These are phyloP conservation scores for Zhuqinia jingwanae DNA, from an alignment of 2,888 invertebrate species.

Conservation along the genomic window DNA sequence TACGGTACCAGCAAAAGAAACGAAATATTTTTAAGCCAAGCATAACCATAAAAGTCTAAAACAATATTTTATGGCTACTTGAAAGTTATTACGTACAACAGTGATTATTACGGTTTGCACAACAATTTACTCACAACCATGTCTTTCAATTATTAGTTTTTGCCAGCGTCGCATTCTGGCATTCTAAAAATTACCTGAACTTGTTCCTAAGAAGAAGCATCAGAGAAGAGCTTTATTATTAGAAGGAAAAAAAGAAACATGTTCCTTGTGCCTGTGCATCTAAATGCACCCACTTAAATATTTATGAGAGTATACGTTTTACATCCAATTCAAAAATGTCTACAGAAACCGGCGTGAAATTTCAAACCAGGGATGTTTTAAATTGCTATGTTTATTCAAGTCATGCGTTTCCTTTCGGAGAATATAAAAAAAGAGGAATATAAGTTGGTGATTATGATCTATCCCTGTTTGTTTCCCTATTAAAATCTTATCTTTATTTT, in stretches of 20 bases:
- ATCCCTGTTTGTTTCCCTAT: no score
- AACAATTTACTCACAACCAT: not conserved
- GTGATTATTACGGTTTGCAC: slow-evolving; percentile 27
- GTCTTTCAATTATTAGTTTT: not conserved
- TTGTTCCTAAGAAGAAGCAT: not conserved
- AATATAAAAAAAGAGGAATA: no score
- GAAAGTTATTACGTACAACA: not conserved
- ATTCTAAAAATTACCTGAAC: slow-evolving; percentile 3
- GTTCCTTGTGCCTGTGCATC: not conserved
- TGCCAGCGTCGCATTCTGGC: not conserved
- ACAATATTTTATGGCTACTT: slow-evolving; percentile 1
- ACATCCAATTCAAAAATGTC: not conserved
- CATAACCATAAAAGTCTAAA: not conserved
- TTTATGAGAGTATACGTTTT: slow-evolving; percentile 14
- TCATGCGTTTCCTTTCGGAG: not conserved
- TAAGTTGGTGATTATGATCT: no score
- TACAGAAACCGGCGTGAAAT: no score
- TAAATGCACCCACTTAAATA: not conserved
- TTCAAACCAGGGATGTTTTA: no score
- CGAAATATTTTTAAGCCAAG: not conserved
- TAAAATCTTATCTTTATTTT: not conserved
- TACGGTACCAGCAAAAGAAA: not conserved
- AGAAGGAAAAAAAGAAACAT: not conserved
- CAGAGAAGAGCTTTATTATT: not conserved
- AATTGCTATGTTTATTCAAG: not conserved